Evolutionary conservation across 2,888 invertebrate genomes (phyloP), one percentile per base, ranked within the genome.

Genomic region (Mylabris sibirica): DNA sequence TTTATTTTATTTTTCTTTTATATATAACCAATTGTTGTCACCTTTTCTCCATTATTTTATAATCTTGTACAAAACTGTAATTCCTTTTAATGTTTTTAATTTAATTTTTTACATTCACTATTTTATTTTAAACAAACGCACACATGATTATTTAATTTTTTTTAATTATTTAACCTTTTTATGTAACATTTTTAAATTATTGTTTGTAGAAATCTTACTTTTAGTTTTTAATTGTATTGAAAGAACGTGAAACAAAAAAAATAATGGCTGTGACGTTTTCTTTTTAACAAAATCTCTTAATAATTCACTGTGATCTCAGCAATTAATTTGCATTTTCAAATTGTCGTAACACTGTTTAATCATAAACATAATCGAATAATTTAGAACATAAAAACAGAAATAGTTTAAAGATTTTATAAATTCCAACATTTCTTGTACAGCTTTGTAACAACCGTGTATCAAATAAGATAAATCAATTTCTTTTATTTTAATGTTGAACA

Each of bases 1-100:
- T 80, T 79, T 78, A 76, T 78, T 77, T 79, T 71, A 63, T 66
- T 59, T 59, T 65, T 70, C 17, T 64, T 26, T 60, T 35, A 35
- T 38, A 57, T 57, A 53, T 24, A 53, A 53, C 53, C 53, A 53
- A 53, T 53, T 53, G 53, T 53, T 53, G 53, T 53, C 53, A 53
- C 53, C 53, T 53, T 5, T 49, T 53, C 12, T 53, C 53, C 53
- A 53, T 53, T 22, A 22, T 53, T 53, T 22, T 22, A 24, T 22
- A 53, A 53, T 20, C 11, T 24, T 53, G 60, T 60, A 60, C 17
- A 30, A 60, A 6, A 53, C 53, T 53, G 53, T 53, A 53, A 30
- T 30, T 12, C 53, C 53, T 24, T 49, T 20, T 5, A 22, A 9
- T 53, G 53, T 53, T 53, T 22, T 53, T 53, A 53, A 17, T 49